Percentiles rank a stretch among this genome's conserved stretches.
Evolutionary conservation across 2,113 vertebrate species (phyloP).

Genomic region (Cricetomys ansorgei): DNA sequence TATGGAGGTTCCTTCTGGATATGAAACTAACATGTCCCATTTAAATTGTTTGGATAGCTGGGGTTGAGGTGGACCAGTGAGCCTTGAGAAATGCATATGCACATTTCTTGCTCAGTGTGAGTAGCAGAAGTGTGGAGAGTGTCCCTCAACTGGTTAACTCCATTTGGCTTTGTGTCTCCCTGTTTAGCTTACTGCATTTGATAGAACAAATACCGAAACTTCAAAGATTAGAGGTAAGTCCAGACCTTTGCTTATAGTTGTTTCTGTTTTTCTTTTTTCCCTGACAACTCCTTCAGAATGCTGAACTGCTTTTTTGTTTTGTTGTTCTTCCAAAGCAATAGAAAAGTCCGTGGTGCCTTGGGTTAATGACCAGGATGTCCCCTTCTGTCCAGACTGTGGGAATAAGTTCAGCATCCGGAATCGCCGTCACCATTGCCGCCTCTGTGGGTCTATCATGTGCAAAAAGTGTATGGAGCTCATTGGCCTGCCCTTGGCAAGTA

Average conservation of each 20-base stretch:
- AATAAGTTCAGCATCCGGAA: constrained; percentile 96
- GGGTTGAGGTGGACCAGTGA: background rate
- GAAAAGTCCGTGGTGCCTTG: constrained; percentile 98
- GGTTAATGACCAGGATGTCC: constrained; percentile 98
- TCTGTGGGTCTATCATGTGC: constrained; percentile 99
- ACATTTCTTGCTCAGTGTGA: background rate
- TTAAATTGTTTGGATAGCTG: background rate
- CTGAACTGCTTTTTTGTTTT: background rate
- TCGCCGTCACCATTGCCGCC: constrained; percentile 97
- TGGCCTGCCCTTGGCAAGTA: constrained; percentile 93
- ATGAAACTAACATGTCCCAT: background rate
- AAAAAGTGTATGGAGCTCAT: constrained; percentile 95
- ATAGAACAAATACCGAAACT: constrained; percentile 93
- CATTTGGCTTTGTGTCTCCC: constrained; percentile 64
- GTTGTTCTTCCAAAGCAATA: constrained; percentile 88
- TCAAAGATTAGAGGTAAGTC: constrained; percentile 96
- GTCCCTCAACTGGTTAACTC: background rate
- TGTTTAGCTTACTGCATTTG: constrained; percentile 95
- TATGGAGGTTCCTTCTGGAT: background rate
- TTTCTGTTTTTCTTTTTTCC: background rate
- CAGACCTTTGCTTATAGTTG: background rate
- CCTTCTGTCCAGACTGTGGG: constrained; percentile 98
- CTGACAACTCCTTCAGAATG: background rate
- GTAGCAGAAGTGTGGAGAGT: background rate
- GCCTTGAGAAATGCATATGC: background rate